Base-by-base conservation (phyloP, 23 tunicate species). In the Corella eumyota region DNA sequence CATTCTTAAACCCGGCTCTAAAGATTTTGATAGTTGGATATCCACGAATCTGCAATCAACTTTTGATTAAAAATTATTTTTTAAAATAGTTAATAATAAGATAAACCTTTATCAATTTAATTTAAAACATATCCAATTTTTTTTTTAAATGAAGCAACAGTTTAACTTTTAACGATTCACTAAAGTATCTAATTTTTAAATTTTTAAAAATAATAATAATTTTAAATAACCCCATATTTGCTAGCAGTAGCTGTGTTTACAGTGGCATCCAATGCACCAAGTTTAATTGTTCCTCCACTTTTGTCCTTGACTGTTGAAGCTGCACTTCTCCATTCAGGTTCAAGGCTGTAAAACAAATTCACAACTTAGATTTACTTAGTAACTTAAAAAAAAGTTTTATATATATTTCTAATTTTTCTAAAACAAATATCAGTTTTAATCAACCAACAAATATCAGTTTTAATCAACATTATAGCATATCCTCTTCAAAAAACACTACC, bases 1-100 rank as follows among this genome's bases (percentile, higher is more conserved):
- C 86, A 45, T 34, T 55, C 48, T 88, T 88, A 37, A 62, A 60
- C 5, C 77, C 85, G 56, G 69, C 74, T 23, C 75, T 34, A 64
- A 93, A 93, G 28, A 93, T 74, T 53, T 93, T 93, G 81, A 93
- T 93, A 17, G 95, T 84, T 37, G 99, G 99, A 65, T 85, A 93
- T 0, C 99, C 99, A 21, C 81, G 78, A 40, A 92, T 62, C 92
- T 80, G 54, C 25, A 2, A 38, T n/a, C n/a, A n/a, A n/a, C n/a
- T n/a, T n/a, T n/a, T n/a, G 19, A 23, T 17, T 53, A n/a, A n/a
- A n/a, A n/a, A n/a, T n/a, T n/a, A n/a, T n/a, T n/a, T n/a, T n/a
- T n/a, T 22, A 60, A 58, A 13, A n/a, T 6, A 25, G 35, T 26
- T 7, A 30, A 69, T 34, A 51, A 7, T 7, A 19, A 11, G 23